A percentile compares a stretch with the other conserved stretches of the same genome.
These are phyloP conservation scores for Spheniscus humboldti DNA, from an alignment of 2,797 vertebrate species.

Conservation along the genomic window DNA sequence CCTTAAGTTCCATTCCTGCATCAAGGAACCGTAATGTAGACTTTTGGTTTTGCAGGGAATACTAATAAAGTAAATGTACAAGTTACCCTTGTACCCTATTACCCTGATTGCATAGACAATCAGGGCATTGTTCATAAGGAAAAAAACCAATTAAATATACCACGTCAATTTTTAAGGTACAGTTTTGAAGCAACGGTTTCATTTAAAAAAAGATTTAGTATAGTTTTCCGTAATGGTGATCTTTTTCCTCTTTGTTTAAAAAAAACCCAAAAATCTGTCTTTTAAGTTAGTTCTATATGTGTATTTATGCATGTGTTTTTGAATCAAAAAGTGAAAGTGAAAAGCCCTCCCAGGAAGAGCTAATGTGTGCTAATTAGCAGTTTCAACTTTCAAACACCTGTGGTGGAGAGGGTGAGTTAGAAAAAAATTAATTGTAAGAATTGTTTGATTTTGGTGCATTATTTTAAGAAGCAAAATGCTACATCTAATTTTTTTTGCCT, in stretches of 20 bases:
- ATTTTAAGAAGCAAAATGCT: background rate
- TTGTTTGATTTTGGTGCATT: background rate
- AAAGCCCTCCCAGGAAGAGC: background rate
- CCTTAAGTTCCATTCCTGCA: background rate
- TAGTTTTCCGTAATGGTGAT: background rate
- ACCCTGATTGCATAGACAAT: background rate
- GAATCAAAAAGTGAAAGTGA: background rate
- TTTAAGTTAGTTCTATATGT: background rate
- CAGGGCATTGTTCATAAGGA: background rate
- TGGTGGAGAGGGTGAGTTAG: background rate
- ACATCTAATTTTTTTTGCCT: rapidly evolving
- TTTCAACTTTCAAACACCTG: background rate
- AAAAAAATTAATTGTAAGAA: background rate
- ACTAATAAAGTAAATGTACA: background rate
- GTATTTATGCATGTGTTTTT: background rate
- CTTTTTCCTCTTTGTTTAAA: background rate
- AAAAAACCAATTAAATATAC: background rate
- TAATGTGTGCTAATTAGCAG: background rate
- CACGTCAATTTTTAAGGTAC: background rate
- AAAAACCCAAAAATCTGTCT: background rate
- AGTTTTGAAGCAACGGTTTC: background rate
- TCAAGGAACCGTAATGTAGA: background rate
- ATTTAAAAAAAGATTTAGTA: background rate
- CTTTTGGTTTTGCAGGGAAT: background rate
- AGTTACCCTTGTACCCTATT: no score